Percentiles rank a stretch among this genome's conserved stretches.
Conservation (phyloP, 2,113 vertebrate genomes). For the Hydrolagus affinis region DNA sequence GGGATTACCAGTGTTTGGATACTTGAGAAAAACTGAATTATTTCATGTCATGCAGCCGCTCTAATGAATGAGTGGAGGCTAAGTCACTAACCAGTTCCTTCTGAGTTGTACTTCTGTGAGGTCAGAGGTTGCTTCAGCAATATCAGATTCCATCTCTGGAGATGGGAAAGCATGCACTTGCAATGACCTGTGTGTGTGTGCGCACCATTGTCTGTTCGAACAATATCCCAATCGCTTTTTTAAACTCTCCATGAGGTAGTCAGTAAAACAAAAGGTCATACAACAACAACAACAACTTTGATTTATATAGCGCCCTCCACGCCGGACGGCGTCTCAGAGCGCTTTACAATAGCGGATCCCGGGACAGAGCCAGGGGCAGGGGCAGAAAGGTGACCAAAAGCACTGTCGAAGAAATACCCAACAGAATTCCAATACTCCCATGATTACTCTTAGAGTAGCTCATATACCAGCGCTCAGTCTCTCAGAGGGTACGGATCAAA, state of each 20-base stretch:
- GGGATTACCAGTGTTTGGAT: conserved; percentile 36
- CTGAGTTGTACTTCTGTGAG: conserved; percentile 47
- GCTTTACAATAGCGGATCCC: too few species aligned
- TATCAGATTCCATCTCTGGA: conserved; percentile 47
- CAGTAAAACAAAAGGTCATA: neutral
- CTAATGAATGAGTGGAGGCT: conserved; percentile 41
- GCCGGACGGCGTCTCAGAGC: too few species aligned
- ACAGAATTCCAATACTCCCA: neutral
- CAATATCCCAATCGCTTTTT: too few species aligned
- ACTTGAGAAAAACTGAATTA: conserved; percentile 46
- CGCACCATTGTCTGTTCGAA: neutral
- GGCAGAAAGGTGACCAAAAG: too few species aligned
- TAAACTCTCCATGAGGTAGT: neutral
- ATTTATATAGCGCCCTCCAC: too few species aligned
- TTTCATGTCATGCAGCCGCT: conserved; percentile 49
- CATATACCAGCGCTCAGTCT: neutral
- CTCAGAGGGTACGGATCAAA: neutral
- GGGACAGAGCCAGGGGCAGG: too few species aligned
- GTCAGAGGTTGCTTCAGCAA: conserved; percentile 48
- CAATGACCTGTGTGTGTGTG: conserved; percentile 24
- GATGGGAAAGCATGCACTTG: conserved; percentile 46
- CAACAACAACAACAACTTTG: too few species aligned
- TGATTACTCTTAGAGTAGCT: neutral
- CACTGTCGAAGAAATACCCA: too few species aligned
- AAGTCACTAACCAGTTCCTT: conserved; percentile 52